phyloP scores from a whole-genome alignment of 2,797 vertebrate genomes.

The Acomys russatus region DNA sequence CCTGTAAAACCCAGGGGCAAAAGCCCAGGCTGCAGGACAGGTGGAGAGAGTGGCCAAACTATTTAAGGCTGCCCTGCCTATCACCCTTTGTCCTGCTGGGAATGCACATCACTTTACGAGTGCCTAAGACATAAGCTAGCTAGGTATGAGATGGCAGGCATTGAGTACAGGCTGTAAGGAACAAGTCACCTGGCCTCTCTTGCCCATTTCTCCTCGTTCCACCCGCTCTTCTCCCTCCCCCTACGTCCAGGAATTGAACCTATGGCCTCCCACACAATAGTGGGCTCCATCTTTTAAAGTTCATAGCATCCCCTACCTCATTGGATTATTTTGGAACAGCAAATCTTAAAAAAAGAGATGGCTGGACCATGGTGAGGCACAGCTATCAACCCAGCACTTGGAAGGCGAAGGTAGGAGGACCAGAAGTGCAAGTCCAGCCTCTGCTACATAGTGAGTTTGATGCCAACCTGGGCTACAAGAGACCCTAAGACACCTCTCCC shows the following conservation, averaged over 20 bases:
- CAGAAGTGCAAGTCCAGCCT: neutral
- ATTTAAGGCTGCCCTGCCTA: neutral
- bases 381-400: neutral
- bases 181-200: neutral
- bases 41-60: too few relatives aligned
- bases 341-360: neutral
- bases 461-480: neutral
- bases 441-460: neutral
- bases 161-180: neutral
- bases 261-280: too few relatives aligned
- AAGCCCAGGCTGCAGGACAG: neutral
- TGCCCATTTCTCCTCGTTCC: neutral
- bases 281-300: neutral
- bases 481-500: neutral
- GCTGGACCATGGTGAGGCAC: neutral
- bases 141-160: neutral
- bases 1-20: neutral
- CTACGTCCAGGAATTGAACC: neutral
- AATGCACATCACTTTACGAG: fast-evolving
- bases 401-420: too few relatives aligned
- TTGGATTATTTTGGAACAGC: neutral
- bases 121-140: neutral
- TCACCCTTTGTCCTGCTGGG: neutral
- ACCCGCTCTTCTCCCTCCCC: neutral
- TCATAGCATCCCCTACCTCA: neutral